Percentiles rank a stretch among this genome's conserved stretches.
Conservation (phyloP, 2,113 vertebrate species). For the Cyprinodon brontotheroides region DNA sequence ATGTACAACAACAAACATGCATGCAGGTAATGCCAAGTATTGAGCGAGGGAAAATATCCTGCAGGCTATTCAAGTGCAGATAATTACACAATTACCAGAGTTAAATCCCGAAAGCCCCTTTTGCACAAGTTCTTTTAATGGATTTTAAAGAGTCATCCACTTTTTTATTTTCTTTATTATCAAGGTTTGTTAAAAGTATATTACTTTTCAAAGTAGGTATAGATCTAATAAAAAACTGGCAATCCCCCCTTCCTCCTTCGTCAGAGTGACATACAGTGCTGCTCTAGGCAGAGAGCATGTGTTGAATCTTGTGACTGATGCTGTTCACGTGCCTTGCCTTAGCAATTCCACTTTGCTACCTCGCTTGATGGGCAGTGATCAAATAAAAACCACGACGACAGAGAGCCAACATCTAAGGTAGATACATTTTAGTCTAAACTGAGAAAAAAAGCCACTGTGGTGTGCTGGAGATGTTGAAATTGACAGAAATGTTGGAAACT, state of each 20-base stretch:
- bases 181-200: not conserved
- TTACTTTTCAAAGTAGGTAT: not conserved
- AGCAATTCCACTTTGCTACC: not conserved
- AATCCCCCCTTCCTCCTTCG: not conserved
- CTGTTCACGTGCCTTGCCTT: constrained; percentile 27
- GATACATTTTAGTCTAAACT: not conserved
- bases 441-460: not conserved
- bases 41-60: not conserved
- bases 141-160: not conserved
- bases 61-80: constrained; percentile 5
- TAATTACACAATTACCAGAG: constrained; percentile 6
- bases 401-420: not conserved
- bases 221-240: not conserved
- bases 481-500: not conserved
- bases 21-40: constrained; percentile 1
- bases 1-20: constrained; percentile 7
- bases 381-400: not conserved
- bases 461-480: not conserved
- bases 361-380: not conserved
- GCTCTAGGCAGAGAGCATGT: constrained; percentile 35
- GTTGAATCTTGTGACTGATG: constrained; percentile 48
- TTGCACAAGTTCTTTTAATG: not conserved
- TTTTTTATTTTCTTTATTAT: not conserved
- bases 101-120: not conserved
- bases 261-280: not conserved